Conservation (phyloP, 2,113 vertebrate genomes). For the Centropus bengalensis region DNA sequence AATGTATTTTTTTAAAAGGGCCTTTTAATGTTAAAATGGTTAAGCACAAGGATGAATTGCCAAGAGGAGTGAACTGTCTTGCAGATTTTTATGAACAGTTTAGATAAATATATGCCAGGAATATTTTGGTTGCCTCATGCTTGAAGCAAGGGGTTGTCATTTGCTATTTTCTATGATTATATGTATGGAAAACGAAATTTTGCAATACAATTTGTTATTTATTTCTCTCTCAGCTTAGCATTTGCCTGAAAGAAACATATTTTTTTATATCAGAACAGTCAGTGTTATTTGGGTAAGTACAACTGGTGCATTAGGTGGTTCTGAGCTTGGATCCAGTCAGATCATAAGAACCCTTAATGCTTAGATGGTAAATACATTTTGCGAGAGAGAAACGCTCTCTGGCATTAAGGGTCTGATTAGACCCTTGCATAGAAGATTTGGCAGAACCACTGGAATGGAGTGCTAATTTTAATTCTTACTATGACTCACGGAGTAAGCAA, state of each 20-base stretch:
- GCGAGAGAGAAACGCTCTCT: not conserved
- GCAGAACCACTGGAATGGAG: not conserved
- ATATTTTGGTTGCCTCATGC: not conserved
- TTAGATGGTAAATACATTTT: not conserved
- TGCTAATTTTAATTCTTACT: not conserved
- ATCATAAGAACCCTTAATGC: not conserved
- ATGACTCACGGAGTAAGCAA: not conserved
- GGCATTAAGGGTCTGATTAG: not conserved
- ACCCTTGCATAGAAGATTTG: not conserved
- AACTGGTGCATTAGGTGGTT: not conserved
- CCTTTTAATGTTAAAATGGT: not conserved
- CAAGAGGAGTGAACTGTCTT: not conserved
- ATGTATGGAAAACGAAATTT: not conserved
- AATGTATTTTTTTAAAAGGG: not conserved
- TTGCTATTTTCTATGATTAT: not conserved
- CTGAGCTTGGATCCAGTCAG: not conserved
- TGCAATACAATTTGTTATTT: not conserved
- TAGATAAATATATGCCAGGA: not conserved
- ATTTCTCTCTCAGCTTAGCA: slow-evolving; percentile 28
- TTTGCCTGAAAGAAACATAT: not conserved
- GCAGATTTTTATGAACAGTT: not conserved
- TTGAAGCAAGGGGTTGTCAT: not conserved
- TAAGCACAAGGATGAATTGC: not conserved
- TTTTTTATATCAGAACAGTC: not conserved
- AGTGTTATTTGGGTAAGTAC: slow-evolving; percentile 37